Evolutionary conservation across 2,113 vertebrate species (phyloP).

Genomic region (Nycticorax nycticorax): DNA sequence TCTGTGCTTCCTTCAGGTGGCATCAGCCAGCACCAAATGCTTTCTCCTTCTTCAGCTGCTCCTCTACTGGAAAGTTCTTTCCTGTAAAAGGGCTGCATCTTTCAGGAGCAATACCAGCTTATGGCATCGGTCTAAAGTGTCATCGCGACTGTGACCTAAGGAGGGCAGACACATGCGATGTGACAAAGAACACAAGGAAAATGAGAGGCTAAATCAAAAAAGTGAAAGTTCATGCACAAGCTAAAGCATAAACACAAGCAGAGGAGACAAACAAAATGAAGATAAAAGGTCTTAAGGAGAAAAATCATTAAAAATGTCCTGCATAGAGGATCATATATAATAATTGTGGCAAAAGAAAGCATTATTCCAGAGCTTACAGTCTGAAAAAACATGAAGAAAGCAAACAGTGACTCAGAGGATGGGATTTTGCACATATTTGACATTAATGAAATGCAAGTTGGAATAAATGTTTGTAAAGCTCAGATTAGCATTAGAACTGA

Average conservation of each 20-base stretch:
- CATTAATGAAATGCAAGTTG: neutral
- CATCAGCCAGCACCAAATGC: neutral
- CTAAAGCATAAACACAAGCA: neutral
- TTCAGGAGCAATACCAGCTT: neutral
- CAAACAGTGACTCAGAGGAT: neutral
- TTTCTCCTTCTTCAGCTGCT: neutral
- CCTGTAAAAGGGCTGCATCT: neutral
- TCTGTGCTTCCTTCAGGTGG: neutral
- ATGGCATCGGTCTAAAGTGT: neutral
- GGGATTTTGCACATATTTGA: neutral
- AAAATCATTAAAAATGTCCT: neutral
- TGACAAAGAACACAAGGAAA: neutral
- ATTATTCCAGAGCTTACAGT: neutral
- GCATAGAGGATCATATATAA: neutral
- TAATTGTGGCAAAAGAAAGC: neutral
- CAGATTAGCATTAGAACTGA: slow-evolving; percentile 28
- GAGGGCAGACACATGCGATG: neutral
- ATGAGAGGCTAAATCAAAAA: neutral
- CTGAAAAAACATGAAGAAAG: neutral
- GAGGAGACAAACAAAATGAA: neutral
- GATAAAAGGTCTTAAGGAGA: neutral
- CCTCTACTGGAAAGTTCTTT: neutral
- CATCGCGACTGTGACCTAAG: neutral
- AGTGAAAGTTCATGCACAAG: neutral
- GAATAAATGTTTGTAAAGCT: slow-evolving; percentile 3